phyloP scores from a whole-genome alignment of 1,140 invertebrate genomes.

The Himalopsyche phryganea region DNA sequence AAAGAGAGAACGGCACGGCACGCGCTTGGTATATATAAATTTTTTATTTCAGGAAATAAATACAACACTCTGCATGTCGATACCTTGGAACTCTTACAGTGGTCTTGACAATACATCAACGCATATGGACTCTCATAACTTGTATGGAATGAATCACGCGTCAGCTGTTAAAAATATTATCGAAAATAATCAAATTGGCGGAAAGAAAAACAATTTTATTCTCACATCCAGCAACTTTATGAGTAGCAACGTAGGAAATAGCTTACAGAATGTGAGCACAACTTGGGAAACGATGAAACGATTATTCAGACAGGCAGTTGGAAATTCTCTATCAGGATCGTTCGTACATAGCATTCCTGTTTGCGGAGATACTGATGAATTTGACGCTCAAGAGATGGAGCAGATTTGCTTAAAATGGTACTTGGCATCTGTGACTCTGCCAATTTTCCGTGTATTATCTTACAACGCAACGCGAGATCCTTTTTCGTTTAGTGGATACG shows the following conservation, averaged over 20 bases:
- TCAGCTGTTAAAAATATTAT: conserved; percentile 6
- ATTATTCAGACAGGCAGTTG: conserved; percentile 37
- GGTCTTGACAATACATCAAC: neutral
- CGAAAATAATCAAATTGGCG: neutral
- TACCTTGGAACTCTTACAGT: conserved; percentile 26
- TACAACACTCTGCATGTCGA: conserved; percentile 17
- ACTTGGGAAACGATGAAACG: conserved; percentile 34
- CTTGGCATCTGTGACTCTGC: conserved; percentile 38
- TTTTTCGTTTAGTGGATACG: conserved; percentile 25
- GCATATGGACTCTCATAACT: conserved; percentile 24
- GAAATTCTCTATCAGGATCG: conserved; percentile 31
- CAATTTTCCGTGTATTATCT: conserved; percentile 38
- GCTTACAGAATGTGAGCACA: conserved; percentile 31
- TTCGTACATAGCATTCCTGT: conserved; percentile 34
- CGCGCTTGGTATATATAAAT: too few relatives aligned
- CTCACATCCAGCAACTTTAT: conserved; percentile 16
- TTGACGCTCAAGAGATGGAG: conserved; percentile 3
- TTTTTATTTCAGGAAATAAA: conserved; percentile 27
- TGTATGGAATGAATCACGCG: conserved; percentile 21
- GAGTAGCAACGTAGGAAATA: conserved; percentile 11
- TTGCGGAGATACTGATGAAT: conserved; percentile 18
- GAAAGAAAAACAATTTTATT: conserved; percentile 15
- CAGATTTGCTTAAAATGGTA: conserved; percentile 41
- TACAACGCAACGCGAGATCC: conserved; percentile 35
- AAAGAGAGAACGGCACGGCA: too few relatives aligned